phyloP scores from a whole-genome alignment of 2,888 invertebrate species.

The Orthonevra nobilis region DNA sequence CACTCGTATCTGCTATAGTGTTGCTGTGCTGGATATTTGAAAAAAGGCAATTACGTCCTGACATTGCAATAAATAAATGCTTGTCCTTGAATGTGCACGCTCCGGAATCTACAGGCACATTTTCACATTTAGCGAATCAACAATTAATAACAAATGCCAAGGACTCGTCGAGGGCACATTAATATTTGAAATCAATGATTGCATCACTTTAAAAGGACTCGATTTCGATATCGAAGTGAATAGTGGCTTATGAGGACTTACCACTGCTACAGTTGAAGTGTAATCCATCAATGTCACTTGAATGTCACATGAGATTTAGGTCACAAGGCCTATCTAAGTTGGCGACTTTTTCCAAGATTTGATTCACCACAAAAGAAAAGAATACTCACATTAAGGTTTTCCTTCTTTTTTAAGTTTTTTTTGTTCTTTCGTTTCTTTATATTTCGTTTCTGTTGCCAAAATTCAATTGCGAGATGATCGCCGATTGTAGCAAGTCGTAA shows the following conservation, averaged over 20 bases:
- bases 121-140: constrained; percentile 8
- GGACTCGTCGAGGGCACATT: constrained; percentile 30
- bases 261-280: not conserved
- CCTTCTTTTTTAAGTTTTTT: no score
- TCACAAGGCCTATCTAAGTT: constrained; percentile 12
- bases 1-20: not conserved
- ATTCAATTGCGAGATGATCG: constrained; percentile 33
- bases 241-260: not conserved
- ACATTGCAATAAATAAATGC: constrained; percentile 38
- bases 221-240: not conserved
- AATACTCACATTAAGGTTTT: no score
- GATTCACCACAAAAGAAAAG: constrained; percentile 12
- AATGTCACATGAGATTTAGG: constrained; percentile 23
- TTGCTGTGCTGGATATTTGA: constrained; percentile 21
- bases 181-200: constrained; percentile 27
- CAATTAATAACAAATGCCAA: constrained; percentile 42
- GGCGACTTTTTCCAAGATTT: not conserved
- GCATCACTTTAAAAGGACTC: constrained; percentile 16
- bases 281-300: constrained; percentile 58
- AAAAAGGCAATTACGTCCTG: constrained; percentile 45
- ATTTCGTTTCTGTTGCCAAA: constrained; percentile 7
- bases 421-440: constrained; percentile 20
- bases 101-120: not conserved
- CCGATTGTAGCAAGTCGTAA: constrained; percentile 13
- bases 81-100: not conserved